phyloP scores from a whole-genome alignment of 1,140 invertebrate species.

The Musca vetustissima region DNA sequence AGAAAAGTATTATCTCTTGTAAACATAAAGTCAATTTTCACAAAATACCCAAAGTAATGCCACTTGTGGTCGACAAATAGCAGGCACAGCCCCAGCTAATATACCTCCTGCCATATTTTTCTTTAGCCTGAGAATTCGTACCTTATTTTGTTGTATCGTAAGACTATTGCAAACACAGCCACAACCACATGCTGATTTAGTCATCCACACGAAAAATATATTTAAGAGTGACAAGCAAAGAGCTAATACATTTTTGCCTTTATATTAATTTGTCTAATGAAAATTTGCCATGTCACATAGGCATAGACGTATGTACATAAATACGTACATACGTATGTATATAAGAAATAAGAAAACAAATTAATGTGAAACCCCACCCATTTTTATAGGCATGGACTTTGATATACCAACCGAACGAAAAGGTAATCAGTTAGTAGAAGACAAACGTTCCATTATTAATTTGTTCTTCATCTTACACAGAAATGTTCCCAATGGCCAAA shows the following conservation, averaged over 20 bases:
- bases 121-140: no score
- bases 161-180: no score
- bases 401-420: no score
- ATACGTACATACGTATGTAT: background rate
- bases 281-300: slow-evolving; percentile 10
- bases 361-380: slow-evolving; percentile 7
- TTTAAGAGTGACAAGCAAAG: no score
- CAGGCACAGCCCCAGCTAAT: no score
- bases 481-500: no score
- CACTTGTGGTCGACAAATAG: no score
- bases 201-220: no score
- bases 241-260: background rate
- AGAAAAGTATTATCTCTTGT: slow-evolving; percentile 20
- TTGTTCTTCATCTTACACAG: background rate
- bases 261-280: slow-evolving; percentile 19
- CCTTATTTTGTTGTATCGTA: no score
- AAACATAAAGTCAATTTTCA: slow-evolving; percentile 20
- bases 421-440: background rate
- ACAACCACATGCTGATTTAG: no score
- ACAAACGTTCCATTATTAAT: slow-evolving; percentile 5
- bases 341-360: background rate
- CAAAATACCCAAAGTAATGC: slow-evolving; percentile 2
- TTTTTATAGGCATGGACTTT: background rate
- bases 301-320: no score
- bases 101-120: no score